phyloP scores from a whole-genome alignment of 2,888 invertebrate species.

The Margaritifera margaritifera region DNA sequence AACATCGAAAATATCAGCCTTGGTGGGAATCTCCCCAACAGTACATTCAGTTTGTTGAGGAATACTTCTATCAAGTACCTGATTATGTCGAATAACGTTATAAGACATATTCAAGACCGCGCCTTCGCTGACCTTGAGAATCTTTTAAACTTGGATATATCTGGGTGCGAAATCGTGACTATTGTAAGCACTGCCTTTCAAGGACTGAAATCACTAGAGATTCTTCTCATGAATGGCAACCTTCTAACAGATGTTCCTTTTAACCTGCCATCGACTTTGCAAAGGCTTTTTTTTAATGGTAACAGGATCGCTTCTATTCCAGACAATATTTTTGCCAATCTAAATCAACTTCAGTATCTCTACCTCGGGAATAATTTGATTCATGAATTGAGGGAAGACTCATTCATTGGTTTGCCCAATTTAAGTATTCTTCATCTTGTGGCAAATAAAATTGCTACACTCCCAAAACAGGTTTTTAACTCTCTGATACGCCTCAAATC shows the following conservation, averaged over 20 bases:
- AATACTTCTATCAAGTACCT: too few relatives aligned
- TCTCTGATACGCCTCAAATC: slow-evolving; percentile 80
- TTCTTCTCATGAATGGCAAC: slow-evolving; percentile 41
- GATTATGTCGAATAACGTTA: too few relatives aligned
- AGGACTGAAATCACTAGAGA: too few relatives aligned
- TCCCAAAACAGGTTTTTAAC: slow-evolving; percentile 72
- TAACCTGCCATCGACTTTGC: slow-evolving; percentile 35
- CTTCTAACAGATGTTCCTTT: slow-evolving; percentile 24
- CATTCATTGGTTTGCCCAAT: slow-evolving; percentile 60
- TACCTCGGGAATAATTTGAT: slow-evolving; percentile 92
- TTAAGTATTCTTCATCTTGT: slow-evolving; percentile 88
- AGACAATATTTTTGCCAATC: slow-evolving; percentile 83
- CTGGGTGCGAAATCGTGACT: too few relatives aligned
- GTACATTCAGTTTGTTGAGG: too few relatives aligned
- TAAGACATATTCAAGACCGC: too few relatives aligned
- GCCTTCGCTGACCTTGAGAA: too few relatives aligned
- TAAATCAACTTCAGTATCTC: slow-evolving; percentile 85
- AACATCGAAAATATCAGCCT: too few relatives aligned
- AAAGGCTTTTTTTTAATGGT: slow-evolving; percentile 31
- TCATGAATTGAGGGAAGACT: slow-evolving; percentile 80
- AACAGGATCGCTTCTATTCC: slow-evolving; percentile 85
- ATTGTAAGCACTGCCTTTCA: too few relatives aligned
- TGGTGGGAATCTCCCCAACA: too few relatives aligned
- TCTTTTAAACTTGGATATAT: too few relatives aligned
- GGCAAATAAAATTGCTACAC: slow-evolving; percentile 51